Conservation (phyloP, 2,797 vertebrate species). For the Rhynchonycteris naso region DNA sequence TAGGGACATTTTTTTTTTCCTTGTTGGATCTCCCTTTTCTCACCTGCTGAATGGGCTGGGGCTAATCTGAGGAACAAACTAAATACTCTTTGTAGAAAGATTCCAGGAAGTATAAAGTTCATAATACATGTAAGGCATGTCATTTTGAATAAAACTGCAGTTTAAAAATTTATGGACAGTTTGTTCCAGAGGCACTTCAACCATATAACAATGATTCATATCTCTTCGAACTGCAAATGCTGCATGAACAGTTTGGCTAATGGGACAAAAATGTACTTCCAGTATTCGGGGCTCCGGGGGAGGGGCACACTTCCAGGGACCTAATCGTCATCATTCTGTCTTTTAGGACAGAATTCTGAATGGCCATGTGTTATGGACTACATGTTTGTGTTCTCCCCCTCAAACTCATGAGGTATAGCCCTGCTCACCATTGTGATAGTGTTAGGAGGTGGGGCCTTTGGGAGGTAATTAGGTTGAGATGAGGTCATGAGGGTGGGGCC, state of each 20-base stretch:
- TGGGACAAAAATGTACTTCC: conserved; percentile 55
- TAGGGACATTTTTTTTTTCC: neutral
- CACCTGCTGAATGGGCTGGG: neutral
- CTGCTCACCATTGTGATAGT: neutral
- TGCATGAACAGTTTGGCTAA: conserved; percentile 60
- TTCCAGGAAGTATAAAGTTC: conserved; percentile 68
- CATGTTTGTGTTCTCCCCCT: neutral
- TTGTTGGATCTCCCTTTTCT: neutral
- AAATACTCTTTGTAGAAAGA: conserved; percentile 50
- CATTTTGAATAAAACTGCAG: conserved; percentile 68
- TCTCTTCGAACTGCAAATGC: conserved; percentile 55
- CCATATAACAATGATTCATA: conserved; percentile 73
- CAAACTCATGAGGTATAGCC: neutral
- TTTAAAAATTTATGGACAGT: conserved; percentile 74
- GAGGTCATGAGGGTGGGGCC: neutral
- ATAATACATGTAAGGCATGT: conserved; percentile 57
- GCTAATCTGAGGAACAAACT: conserved; percentile 4
- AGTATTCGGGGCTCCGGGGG: neutral
- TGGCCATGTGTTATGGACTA: neutral
- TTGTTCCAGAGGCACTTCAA: conserved; percentile 71
- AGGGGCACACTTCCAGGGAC: neutral
- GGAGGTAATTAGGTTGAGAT: neutral
- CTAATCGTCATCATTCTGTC: neutral
- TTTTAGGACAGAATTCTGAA: neutral
- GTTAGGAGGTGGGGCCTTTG: neutral